Conservation (phyloP, 2,888 invertebrate species). For the Yponomeuta evonymella region DNA sequence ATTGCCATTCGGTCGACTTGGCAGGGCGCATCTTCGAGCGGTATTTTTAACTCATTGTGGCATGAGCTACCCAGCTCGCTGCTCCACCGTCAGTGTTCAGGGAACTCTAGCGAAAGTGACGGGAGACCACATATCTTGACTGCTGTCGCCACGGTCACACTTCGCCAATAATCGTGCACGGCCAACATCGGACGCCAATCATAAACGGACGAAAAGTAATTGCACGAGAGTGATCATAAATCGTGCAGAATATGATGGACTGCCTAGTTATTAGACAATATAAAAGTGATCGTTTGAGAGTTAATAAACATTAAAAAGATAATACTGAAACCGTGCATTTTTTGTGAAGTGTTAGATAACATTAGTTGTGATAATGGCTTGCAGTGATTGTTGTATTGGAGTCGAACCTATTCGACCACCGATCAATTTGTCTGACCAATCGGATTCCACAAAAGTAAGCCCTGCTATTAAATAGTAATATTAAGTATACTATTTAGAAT, state of each 20-base stretch:
- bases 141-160: background rate
- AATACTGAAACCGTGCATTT: constrained; percentile 40
- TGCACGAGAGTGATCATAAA: constrained; percentile 5
- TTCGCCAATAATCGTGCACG: constrained; percentile 4
- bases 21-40: constrained; percentile 73
- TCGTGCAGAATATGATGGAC: constrained; percentile 20
- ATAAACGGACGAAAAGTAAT: constrained; percentile 21
- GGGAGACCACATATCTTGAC: constrained; percentile 28
- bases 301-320: constrained; percentile 22
- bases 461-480: background rate
- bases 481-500: too few species aligned
- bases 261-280: constrained; percentile 26
- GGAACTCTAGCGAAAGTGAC: constrained; percentile 66
- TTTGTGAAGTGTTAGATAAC: constrained; percentile 39
- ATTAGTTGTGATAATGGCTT: constrained; percentile 66
- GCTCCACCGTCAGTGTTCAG: constrained; percentile 59
- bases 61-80: constrained; percentile 61
- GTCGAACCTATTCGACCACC: constrained; percentile 84
- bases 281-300: constrained; percentile 23
- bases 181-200: constrained; percentile 16
- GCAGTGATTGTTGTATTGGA: constrained; percentile 80
- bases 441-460: constrained; percentile 87
- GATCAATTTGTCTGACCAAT: constrained; percentile 82
- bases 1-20: constrained; percentile 57
- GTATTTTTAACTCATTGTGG: constrained; percentile 75